These are phyloP conservation scores for Morpho achilles DNA, from an alignment of 2,888 invertebrate species.

Conservation along the genomic window DNA sequence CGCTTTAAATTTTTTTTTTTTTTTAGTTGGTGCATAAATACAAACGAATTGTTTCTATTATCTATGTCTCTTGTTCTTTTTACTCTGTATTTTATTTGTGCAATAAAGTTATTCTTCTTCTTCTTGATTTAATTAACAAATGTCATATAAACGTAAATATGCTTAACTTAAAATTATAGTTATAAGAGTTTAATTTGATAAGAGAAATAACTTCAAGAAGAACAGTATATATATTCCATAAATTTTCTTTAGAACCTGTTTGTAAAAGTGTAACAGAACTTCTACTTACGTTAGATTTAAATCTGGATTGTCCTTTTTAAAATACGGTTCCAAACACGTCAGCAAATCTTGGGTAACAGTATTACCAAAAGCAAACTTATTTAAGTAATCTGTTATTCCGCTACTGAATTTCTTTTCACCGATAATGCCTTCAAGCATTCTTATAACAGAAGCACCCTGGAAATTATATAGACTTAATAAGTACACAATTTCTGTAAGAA, in stretches of 20 bases:
- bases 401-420: slow-evolving; percentile 84
- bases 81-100: too few species aligned
- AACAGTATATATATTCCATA: too few species aligned
- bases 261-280: background rate
- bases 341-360: slow-evolving; percentile 90
- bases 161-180: background rate
- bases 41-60: too few species aligned
- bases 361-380: slow-evolving; percentile 83
- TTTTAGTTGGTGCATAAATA: too few species aligned
- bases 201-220: background rate
- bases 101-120: too few species aligned
- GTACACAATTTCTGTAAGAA: background rate
- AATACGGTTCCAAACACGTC: slow-evolving; percentile 80
- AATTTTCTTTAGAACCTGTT: too few species aligned
- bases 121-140: background rate
- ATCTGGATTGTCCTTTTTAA: slow-evolving; percentile 62
- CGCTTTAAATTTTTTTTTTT: too few species aligned
- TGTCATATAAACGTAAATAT: background rate
- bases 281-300: slow-evolving; percentile 73
- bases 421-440: slow-evolving; percentile 93
- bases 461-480: background rate
- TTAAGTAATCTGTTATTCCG: slow-evolving; percentile 87
- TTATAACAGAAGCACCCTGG: slow-evolving; percentile 90
- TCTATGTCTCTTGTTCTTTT: too few species aligned
- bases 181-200: background rate